Evolutionary conservation across 2,888 invertebrate genomes (phyloP), one percentile per base, ranked within the genome.

Genomic region (Stenichneumon culpator): DNA sequence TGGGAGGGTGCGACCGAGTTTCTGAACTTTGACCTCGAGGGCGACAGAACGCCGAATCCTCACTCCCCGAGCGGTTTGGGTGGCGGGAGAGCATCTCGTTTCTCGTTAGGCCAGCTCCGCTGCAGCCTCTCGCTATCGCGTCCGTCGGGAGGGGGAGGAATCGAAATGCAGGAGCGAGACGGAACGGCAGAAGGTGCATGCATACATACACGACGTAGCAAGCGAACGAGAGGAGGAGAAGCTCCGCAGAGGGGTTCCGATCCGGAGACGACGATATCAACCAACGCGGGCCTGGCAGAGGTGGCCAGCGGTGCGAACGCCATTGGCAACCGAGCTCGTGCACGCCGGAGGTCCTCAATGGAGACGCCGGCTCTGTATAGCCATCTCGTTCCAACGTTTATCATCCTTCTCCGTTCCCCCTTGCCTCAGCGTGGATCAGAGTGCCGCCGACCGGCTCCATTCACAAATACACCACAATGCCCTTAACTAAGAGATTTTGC

Each of bases 381-480:
- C 75, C 82, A 63, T 77, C 86, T 50, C 80, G 84, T 79, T 82
- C 78, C 75, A 47, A 77, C 77, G 54, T 86, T 73, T 72, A 47
- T 81, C 57, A 77, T 77, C 73, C 80, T 81, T 74, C 87, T 81
- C 84, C 57, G 79, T 86, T 81, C 78, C 75, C 73, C 84, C 52
- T 54, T 82, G 60, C 74, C 86, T 75, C 83, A 84, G 81, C 81
- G 78, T 78, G 89, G 87, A 89, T 85, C 86, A 82, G 87, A 88
- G 88, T 87, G 83, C 88, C 84, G 87, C 81, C 86, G 86, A 86
- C 85, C 83, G 84, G 86, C 87, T 89, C 89, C 92, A 92, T 92
- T 91, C 92, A 91, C 89, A 89, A 92, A 90, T 86, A 86, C 89
- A 82, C 88, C 89, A 92, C 91, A 92, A 92, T 93, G 88, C 89